Evolutionary conservation across 2,113 vertebrate species (phyloP).

Genomic region (Passer montanus): DNA sequence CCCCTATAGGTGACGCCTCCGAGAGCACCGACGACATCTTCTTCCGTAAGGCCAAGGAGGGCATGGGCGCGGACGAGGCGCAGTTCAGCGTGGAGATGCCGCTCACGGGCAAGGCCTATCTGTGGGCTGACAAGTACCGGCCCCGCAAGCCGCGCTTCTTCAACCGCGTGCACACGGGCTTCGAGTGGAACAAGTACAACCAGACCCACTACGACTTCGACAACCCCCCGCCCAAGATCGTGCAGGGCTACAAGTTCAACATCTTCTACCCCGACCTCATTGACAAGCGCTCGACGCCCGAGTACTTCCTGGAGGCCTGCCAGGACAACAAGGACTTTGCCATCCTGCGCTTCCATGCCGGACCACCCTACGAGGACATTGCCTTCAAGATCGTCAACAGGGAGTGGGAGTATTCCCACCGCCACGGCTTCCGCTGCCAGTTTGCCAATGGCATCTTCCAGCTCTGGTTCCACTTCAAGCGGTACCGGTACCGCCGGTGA

Average conservation of each 20-base stretch:
- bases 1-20: conserved; percentile 80
- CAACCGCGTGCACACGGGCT: conserved; percentile 97
- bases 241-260: conserved; percentile 99
- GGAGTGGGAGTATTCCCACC: conserved; percentile 97
- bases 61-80: conserved; percentile 93
- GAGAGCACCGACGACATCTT: conserved; percentile 95
- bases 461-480: conserved; percentile 98
- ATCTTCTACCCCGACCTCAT: conserved; percentile 98
- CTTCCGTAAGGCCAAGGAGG: conserved; percentile 90
- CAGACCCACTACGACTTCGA: conserved; percentile 98
- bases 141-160: conserved; percentile 97
- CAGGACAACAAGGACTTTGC: conserved; percentile 95
- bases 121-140: conserved; percentile 98
- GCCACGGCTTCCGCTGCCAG: conserved; percentile 97
- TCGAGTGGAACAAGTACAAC: conserved; percentile 99
- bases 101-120: conserved; percentile 90
- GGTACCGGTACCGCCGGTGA: conserved; percentile 93
- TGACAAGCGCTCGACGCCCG: conserved; percentile 91
- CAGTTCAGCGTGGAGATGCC: conserved; percentile 98
- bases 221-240: conserved; percentile 95
- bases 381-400: conserved; percentile 95
- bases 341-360: conserved; percentile 92
- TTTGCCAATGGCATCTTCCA: conserved; percentile 98
- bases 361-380: conserved; percentile 96
- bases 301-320: conserved; percentile 97